Evolutionary conservation across 2,113 vertebrate species (phyloP).

Genomic region (Atlantisia rogersi): DNA sequence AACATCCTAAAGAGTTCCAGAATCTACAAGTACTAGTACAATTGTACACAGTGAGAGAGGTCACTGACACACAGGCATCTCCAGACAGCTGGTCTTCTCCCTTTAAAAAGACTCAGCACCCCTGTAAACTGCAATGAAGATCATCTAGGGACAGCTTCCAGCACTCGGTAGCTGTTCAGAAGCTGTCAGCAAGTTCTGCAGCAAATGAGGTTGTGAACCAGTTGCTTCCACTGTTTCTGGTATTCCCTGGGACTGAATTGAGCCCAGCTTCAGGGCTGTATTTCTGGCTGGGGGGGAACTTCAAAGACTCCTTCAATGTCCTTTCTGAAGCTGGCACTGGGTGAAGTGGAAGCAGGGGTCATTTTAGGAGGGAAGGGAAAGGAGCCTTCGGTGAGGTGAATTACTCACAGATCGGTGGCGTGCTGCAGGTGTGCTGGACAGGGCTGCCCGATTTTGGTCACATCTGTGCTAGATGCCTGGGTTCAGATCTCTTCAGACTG

Average conservation of each 20-base stretch:
- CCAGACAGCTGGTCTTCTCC: background rate
- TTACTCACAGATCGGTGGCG: background rate
- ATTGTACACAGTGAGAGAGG: background rate
- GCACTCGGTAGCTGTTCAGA: background rate
- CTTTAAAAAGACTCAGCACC: background rate
- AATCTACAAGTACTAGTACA: background rate
- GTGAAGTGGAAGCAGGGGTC: background rate
- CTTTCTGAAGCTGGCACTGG: background rate
- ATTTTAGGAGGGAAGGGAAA: background rate
- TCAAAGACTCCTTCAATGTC: background rate
- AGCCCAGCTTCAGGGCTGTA: background rate
- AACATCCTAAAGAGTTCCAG: background rate
- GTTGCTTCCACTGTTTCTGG: background rate
- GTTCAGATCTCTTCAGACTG: background rate
- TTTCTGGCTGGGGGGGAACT: background rate
- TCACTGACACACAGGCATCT: background rate
- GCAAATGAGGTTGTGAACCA: background rate
- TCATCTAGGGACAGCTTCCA: background rate
- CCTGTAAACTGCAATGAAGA: background rate
- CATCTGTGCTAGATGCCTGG: background rate
- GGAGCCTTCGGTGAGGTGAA: background rate
- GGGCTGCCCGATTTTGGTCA: background rate
- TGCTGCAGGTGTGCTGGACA: background rate
- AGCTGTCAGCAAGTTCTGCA: constrained; percentile 12
- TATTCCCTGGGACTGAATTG: background rate